These are phyloP conservation scores for Cosmia trapezina DNA, from an alignment of 2,888 invertebrate species.

Conservation along the genomic window DNA sequence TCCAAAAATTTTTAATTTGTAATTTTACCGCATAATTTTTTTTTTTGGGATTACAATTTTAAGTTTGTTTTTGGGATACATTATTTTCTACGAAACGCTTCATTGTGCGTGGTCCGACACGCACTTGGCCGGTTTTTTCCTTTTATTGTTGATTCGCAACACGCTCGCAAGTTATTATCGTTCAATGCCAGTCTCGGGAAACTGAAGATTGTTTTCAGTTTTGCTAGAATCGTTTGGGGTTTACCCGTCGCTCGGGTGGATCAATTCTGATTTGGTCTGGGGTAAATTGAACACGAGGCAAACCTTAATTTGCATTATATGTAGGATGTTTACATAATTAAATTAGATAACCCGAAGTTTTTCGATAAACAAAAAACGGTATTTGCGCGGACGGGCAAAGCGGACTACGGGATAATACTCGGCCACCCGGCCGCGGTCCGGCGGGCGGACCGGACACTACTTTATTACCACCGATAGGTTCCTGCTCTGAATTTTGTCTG, in stretches of 20 bases:
- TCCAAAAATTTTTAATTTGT: no score
- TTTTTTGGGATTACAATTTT: no score
- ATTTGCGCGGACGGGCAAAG: slow-evolving; percentile 33
- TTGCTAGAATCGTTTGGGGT: slow-evolving; percentile 67
- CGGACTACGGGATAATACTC: slow-evolving; percentile 42
- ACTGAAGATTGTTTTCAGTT: slow-evolving; percentile 73
- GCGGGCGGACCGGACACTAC: not conserved
- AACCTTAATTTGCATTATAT: slow-evolving; percentile 59
- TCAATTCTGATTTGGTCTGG: slow-evolving; percentile 65
- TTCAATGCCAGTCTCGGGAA: slow-evolving; percentile 60
- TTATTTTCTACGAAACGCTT: no score
- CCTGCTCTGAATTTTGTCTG: slow-evolving; percentile 26
- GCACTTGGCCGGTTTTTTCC: slow-evolving; percentile 7
- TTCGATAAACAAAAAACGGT: slow-evolving; percentile 52
- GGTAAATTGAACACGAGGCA: slow-evolving; percentile 59
- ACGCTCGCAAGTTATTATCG: slow-evolving; percentile 64
- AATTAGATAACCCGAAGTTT: slow-evolving; percentile 50
- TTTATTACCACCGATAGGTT: slow-evolving; percentile 39
- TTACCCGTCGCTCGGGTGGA: slow-evolving; percentile 71
- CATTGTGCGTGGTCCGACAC: no score
- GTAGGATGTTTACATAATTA: slow-evolving; percentile 54
- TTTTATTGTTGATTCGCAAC: slow-evolving; percentile 68
- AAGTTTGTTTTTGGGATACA: no score
- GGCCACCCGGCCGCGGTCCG: not conserved
- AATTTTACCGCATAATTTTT: no score